Conservation (phyloP, 2,113 vertebrate genomes). For the Ornithorhynchus anatinus region DNA sequence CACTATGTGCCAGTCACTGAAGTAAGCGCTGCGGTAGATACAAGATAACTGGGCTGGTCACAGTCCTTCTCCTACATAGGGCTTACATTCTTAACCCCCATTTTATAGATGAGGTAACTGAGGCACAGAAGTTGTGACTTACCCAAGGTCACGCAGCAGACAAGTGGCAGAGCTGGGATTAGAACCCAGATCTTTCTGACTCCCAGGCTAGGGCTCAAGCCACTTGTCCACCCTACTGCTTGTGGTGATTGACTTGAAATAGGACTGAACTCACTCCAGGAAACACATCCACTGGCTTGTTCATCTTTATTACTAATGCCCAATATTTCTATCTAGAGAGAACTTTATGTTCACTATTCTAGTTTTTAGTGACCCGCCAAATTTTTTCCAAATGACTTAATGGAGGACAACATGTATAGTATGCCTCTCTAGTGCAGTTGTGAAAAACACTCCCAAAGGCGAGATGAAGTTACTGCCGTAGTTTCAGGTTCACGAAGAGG, state of each 20-base stretch:
- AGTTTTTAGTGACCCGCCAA: no score
- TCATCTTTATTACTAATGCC: background rate
- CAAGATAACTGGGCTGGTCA: no score
- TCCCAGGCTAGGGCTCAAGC: no score
- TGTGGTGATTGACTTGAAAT: background rate
- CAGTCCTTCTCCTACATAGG: no score
- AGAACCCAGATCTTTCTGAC: no score
- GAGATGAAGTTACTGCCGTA: conserved; percentile 20
- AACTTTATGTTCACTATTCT: background rate
- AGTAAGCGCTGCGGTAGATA: no score
- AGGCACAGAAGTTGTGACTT: background rate
- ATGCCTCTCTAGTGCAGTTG: background rate
- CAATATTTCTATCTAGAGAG: background rate
- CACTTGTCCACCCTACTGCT: no score
- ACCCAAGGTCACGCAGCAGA: no score
- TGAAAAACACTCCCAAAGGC: background rate
- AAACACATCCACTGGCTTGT: background rate
- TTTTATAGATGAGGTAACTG: background rate
- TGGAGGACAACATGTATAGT: background rate
- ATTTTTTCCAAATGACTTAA: no score
- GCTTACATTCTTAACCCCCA: background rate
- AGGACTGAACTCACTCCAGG: no score
- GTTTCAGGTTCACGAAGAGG: background rate
- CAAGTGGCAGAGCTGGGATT: no score
- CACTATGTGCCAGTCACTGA: no score